phyloP scores from a whole-genome alignment of 2,888 invertebrate genomes.

The Cistogaster globosa region DNA sequence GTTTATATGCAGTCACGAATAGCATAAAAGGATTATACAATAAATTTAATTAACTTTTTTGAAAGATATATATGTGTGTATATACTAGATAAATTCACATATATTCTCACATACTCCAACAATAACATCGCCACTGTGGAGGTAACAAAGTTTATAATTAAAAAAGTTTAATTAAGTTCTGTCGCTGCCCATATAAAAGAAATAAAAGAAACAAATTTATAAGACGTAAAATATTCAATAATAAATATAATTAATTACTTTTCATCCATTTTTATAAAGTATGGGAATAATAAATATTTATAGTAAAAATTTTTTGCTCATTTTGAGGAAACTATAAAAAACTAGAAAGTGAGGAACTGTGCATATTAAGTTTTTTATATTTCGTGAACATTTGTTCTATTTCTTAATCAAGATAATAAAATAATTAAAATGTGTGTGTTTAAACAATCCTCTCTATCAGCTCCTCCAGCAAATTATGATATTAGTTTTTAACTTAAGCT shows the following conservation, averaged over 20 bases:
- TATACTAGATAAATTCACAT: background rate
- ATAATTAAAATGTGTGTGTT: too few relatives aligned
- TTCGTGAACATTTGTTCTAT: too few relatives aligned
- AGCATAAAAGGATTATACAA: background rate
- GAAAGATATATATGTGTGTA: too few relatives aligned
- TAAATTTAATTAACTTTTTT: slow-evolving; percentile 15
- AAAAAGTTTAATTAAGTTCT: slow-evolving; percentile 68
- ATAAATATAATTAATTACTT: background rate
- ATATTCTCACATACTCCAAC: background rate
- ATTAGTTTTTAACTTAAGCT: too few relatives aligned
- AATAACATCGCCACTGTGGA: slow-evolving; percentile 1
- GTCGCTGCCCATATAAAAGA: slow-evolving; percentile 21
- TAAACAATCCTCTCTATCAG: too few relatives aligned
- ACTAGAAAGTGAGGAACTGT: too few relatives aligned
- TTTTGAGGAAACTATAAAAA: background rate
- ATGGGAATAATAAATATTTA: background rate
- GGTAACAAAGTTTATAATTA: slow-evolving; percentile 69
- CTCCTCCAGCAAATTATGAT: too few relatives aligned
- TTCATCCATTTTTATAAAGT: background rate
- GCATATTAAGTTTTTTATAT: too few relatives aligned
- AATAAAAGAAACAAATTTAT: slow-evolving; percentile 18
- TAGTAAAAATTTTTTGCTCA: background rate
- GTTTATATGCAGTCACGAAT: background rate
- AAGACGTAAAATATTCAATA: background rate
- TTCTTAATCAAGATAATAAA: too few relatives aligned